Evolutionary conservation across 2,113 vertebrate species (phyloP), one percentile per base, ranked within the genome.

Genomic region (Archilochus colubris): DNA sequence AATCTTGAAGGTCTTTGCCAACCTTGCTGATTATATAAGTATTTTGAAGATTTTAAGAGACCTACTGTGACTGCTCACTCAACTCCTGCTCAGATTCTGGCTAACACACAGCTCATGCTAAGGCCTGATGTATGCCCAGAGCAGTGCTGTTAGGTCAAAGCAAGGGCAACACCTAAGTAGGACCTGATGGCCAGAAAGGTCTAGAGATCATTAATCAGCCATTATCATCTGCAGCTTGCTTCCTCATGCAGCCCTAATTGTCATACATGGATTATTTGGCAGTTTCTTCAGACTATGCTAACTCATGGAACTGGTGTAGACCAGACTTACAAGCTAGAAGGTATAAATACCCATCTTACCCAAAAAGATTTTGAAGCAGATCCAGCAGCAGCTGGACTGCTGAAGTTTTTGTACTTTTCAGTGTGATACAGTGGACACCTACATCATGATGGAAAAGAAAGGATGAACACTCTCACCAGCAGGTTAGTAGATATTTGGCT

Each of bases 321-420:
- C 1, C 12, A 70, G 77, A 33, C 12, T 74, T 58, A 23, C 17
- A 81, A 64, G 43, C 12, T 33, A 13, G 18, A 90, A 86, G 24
- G 46, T 38, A 30, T 24, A 74, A 67, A 63, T 12, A 38, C 21
- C 21, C 16, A 55, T 31, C 28, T 89, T 63, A 59, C 18, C 25
- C 12, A n/a, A 43, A 78, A 81, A 8, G 7, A 2, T 66, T 82
- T 28, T 74, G 40, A 86, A 70, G 64, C 9, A 55, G 38, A 82
- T 33, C 23, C 48, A 68, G 40, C 43, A 59, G 31, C 38, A 78
- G 46, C 46, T 70, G 16, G 31, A 70, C 17, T 64, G n/a, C 23
- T 54, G 30, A 86, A 19, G 31, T 24, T 66, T 64, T 70, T 0
- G 0, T 62, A 68, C 46, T 70, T 88, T 43, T 33, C 0, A 0